Evolutionary conservation across 2,888 invertebrate genomes (phyloP), one percentile per base, ranked within the genome.

Genomic region (Xanthorhoe designata): DNA sequence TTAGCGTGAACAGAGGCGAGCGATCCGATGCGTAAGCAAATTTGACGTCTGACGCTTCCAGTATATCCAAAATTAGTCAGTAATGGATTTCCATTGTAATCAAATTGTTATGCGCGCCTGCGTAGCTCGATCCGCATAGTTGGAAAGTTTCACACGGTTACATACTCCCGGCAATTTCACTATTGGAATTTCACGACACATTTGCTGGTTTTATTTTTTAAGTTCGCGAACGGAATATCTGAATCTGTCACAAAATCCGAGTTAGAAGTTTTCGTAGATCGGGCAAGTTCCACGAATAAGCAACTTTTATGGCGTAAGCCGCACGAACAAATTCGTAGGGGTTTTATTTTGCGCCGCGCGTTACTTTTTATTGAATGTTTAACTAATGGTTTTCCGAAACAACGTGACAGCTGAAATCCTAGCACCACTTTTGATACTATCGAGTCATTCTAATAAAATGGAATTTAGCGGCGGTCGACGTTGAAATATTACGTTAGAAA

Each of bases 351-450:
- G 80, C 80, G 73, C 75, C 75, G 73, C 61, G 69, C 78, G 73
- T 84, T 79, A 80, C 80, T 80, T 85, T 86, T 87, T 86, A 87
- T 87, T 85, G 80, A 82, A 82, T 85, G 78, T 83, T 85, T 82
- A 85, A 85, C 83, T 85, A 88, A 89, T 87, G 86, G 85, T 83
- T 84, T 82, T 78, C 80, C 81, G 83, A 86, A 87, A 86, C 83
- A 86, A 81, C 80, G 78, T 82, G 84, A 83, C 85, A 85, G 80
- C 80, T 76, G 77, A 72, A 80, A 77, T 79, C 80, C 51, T 51
- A 52, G 24, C 59, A 50, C 24, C n/a, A 38, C 13, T 24, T 38
- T 19, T 57, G 32, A 9, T 32, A 17, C 32, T 57, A 49, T 18
- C 18, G 18, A 54, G 38, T 49, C 51, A 56, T 29, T 29, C 10